Percentiles rank a stretch among this genome's conserved stretches.
Evolutionary conservation across 2,888 invertebrate species (phyloP).

Genomic region (Polylopha cassiicola): DNA sequence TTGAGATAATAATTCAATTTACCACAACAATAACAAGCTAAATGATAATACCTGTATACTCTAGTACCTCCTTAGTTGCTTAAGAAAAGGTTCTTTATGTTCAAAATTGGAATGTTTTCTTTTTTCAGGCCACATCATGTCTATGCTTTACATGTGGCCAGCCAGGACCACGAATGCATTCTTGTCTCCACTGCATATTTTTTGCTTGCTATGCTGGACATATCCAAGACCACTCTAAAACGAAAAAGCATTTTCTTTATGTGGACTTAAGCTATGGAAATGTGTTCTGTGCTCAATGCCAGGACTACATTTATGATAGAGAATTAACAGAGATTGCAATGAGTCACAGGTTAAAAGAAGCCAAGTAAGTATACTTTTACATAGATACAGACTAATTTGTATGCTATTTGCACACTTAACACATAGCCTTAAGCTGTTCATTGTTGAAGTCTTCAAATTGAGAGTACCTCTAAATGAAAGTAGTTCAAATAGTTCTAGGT

Average conservation of each 20-base stretch:
- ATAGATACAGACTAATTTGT: neutral
- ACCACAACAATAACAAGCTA: neutral
- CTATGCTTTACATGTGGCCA: constrained; percentile 89
- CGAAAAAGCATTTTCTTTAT: constrained; percentile 88
- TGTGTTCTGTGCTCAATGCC: constrained; percentile 92
- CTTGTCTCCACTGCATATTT: constrained; percentile 93
- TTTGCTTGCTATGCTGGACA: constrained; percentile 94
- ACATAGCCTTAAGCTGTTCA: no score
- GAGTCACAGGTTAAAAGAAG: constrained; percentile 73
- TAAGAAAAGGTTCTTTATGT: no score
- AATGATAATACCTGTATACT: no score
- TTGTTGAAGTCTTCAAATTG: no score
- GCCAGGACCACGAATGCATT: constrained; percentile 87
- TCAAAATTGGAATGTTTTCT: constrained; percentile 27
- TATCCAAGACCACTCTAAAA: constrained; percentile 90
- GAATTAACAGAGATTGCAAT: constrained; percentile 79
- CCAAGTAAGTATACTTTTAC: constrained; percentile 59
- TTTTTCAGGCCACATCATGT: constrained; percentile 84
- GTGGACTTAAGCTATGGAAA: constrained; percentile 93
- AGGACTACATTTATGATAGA: constrained; percentile 93
- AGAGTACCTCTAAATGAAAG: no score
- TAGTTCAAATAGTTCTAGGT: no score
- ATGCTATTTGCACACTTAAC: neutral
- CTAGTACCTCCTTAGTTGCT: no score
- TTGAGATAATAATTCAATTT: constrained; percentile 1